A percentile compares a stretch with the other conserved stretches of the same genome.
Evolutionary conservation across 2,888 invertebrate species (phyloP).

Genomic region (Tricholauxania praeusta): DNA sequence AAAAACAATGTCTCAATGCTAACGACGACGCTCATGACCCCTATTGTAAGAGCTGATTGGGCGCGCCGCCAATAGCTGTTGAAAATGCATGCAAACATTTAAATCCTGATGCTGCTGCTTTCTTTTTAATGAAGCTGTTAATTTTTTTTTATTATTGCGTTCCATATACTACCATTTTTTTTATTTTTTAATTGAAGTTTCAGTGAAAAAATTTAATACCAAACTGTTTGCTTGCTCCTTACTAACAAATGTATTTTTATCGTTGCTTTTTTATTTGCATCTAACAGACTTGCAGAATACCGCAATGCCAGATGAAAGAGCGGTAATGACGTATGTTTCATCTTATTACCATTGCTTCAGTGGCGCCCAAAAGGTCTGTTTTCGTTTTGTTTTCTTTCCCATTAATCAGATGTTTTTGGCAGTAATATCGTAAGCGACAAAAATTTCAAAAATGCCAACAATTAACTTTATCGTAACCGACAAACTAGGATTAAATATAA

Average conservation of each 20-base stretch:
- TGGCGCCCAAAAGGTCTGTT: conserved; percentile 98
- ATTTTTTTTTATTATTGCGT: too few relatives aligned
- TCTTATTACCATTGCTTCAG: conserved; percentile 99
- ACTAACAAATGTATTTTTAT: conserved; percentile 50
- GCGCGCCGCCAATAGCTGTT: not conserved
- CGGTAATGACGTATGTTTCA: conserved; percentile 99
- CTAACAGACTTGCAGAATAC: conserved; percentile 79
- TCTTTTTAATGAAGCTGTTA: not conserved
- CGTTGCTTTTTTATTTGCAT: conserved; percentile 55
- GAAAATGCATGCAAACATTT: not conserved
- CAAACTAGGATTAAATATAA: too few relatives aligned
- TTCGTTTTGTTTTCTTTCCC: conserved; percentile 28
- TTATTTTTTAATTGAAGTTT: conserved; percentile 2
- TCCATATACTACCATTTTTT: too few relatives aligned
- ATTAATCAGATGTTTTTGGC: too few relatives aligned
- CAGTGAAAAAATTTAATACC: not conserved
- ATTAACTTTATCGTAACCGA: too few relatives aligned
- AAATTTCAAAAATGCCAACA: too few relatives aligned
- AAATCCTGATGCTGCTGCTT: not conserved
- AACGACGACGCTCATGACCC: not conserved
- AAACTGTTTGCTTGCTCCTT: conserved; percentile 44
- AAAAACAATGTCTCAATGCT: not conserved
- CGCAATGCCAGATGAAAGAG: conserved; percentile 99
- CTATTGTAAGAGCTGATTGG: not conserved
- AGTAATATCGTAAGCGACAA: too few relatives aligned